Evolutionary conservation across 2,797 vertebrate genomes (phyloP).

Genomic region (Enteromius anoplus): DNA sequence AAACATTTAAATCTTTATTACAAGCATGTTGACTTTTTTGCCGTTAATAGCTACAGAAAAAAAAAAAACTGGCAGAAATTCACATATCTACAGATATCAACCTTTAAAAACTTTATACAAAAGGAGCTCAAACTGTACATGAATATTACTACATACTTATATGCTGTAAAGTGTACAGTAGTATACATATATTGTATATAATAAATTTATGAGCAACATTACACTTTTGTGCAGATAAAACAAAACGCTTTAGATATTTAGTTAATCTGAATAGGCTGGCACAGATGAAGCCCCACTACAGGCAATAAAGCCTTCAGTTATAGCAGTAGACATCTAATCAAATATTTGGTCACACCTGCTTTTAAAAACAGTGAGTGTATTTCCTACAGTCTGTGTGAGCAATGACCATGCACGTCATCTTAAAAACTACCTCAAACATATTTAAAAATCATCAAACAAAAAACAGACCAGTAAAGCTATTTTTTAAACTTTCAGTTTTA

Average conservation of each 20-base stretch:
- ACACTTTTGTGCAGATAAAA: slow-evolving; percentile 63
- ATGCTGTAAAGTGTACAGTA: slow-evolving; percentile 55
- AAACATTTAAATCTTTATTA: slow-evolving; percentile 77
- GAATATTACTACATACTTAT: slow-evolving; percentile 65
- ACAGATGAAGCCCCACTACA: slow-evolving; percentile 70
- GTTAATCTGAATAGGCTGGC: slow-evolving; percentile 78
- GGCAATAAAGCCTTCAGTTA: slow-evolving; percentile 63
- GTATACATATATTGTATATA: slow-evolving; percentile 58
- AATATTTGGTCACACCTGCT: slow-evolving; percentile 78
- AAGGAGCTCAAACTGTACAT: slow-evolving; percentile 79
- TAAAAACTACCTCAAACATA: slow-evolving; percentile 9
- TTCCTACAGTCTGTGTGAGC: slow-evolving; percentile 50
- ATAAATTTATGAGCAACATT: slow-evolving; percentile 63
- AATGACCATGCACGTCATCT: slow-evolving; percentile 11
- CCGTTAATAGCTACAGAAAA: slow-evolving; percentile 77
- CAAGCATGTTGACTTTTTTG: slow-evolving; percentile 80
- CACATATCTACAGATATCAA: slow-evolving; percentile 75
- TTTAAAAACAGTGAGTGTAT: slow-evolving; percentile 61
- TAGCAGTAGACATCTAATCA: slow-evolving; percentile 64
- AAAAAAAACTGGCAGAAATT: slow-evolving; percentile 76
- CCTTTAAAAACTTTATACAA: slow-evolving; percentile 81
- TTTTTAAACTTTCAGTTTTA: slow-evolving; percentile 61
- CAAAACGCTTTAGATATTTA: slow-evolving; percentile 68
- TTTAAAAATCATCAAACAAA: slow-evolving; percentile 27
- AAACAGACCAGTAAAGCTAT: slow-evolving; percentile 70